A percentile compares a stretch with the other conserved stretches of the same genome.
phyloP scores from a whole-genome alignment of 2,797 vertebrate genomes.

The Threskiornis aethiopicus region DNA sequence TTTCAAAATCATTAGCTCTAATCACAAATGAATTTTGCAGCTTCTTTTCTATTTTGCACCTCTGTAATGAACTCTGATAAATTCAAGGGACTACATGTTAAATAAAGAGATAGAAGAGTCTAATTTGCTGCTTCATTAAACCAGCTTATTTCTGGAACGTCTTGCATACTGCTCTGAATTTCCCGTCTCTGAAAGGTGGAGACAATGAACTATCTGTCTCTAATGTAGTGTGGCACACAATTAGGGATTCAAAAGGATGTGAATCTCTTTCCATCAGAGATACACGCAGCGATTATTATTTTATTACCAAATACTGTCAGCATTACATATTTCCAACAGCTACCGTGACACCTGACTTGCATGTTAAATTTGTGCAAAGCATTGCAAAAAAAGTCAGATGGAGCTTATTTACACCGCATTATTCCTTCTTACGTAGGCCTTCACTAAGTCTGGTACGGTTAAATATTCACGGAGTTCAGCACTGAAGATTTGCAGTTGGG shows the following conservation, averaged over 20 bases:
- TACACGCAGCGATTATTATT: constrained; percentile 71
- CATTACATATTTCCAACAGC: constrained; percentile 53
- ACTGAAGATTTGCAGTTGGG: background rate
- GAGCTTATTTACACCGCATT: background rate
- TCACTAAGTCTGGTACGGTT: background rate
- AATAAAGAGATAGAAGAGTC: constrained; percentile 81
- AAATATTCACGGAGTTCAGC: background rate
- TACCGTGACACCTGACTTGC: constrained; percentile 46
- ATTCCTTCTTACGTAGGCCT: background rate
- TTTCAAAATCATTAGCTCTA: constrained; percentile 75
- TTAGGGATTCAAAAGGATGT: constrained; percentile 75
- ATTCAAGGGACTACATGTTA: constrained; percentile 76
- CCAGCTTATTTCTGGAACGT: constrained; percentile 73
- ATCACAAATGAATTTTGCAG: constrained; percentile 71
- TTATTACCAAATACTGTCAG: constrained; percentile 73
- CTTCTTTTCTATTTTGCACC: constrained; percentile 69
- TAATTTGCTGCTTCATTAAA: constrained; percentile 83
- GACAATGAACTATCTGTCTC: constrained; percentile 71
- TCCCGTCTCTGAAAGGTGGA: constrained; percentile 68
- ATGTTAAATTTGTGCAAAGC: constrained; percentile 48
- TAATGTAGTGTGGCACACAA: constrained; percentile 75
- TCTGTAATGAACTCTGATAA: constrained; percentile 75
- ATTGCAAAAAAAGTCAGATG: background rate
- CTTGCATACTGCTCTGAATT: constrained; percentile 73
- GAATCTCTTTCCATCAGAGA: constrained; percentile 75